Evolutionary conservation across 1,140 invertebrate species (phyloP).

Genomic region (Drosophila sechellia): DNA sequence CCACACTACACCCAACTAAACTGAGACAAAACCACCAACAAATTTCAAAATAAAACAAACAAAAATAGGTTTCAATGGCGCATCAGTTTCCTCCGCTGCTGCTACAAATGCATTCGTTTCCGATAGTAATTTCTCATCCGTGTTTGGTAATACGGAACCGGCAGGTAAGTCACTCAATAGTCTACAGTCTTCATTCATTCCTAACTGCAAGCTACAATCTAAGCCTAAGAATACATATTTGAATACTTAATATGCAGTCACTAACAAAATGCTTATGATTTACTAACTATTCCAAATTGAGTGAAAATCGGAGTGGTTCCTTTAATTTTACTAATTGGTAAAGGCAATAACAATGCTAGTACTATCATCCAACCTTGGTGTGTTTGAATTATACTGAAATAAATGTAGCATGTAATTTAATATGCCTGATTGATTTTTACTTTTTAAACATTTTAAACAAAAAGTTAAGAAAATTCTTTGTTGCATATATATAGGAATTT

Average conservation of each 20-base stretch:
- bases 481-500: background rate
- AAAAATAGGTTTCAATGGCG: constrained; percentile 85
- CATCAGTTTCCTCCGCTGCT: constrained; percentile 86
- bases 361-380: constrained; percentile 18
- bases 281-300: constrained; percentile 24
- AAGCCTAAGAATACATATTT: constrained; percentile 18
- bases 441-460: background rate
- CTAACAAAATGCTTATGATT: constrained; percentile 18
- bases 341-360: constrained; percentile 11
- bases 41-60: constrained; percentile 30
- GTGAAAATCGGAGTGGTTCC: constrained; percentile 12
- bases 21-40: constrained; percentile 42
- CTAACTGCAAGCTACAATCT: constrained; percentile 45
- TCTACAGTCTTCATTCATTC: constrained; percentile 42
- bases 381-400: constrained; percentile 1
- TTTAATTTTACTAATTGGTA: constrained; percentile 10
- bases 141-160: constrained; percentile 91
- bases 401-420: constrained; percentile 31
- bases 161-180: constrained; percentile 87
- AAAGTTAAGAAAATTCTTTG: constrained; percentile 4
- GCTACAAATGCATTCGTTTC: constrained; percentile 92
- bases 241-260: constrained; percentile 21
- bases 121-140: constrained; percentile 93
- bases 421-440: constrained; percentile 2
- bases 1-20: constrained; percentile 43